Percentiles rank a stretch among this genome's conserved stretches.
Evolutionary conservation across 1,140 invertebrate genomes (phyloP).

Genomic region (Eueides isabella): DNA sequence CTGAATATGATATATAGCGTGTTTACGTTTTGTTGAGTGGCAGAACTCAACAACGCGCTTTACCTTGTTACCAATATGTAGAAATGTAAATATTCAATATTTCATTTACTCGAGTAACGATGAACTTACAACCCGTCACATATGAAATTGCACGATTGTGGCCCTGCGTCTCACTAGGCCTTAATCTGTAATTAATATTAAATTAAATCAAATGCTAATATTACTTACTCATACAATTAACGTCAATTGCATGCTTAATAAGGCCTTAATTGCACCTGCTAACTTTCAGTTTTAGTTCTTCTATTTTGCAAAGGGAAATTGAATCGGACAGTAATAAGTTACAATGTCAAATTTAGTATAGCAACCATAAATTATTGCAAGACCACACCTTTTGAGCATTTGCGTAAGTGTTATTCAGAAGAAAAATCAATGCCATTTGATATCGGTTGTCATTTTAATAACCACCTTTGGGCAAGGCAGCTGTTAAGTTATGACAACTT

Average conservation of each 20-base stretch:
- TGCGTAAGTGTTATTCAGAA: constrained; percentile 4
- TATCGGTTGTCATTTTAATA: constrained; percentile 12
- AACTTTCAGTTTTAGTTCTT: background rate
- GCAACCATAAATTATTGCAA: background rate
- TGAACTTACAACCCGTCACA: no score
- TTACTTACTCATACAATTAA: no score
- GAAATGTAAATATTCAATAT: no score
- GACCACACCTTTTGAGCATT: background rate
- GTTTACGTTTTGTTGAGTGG: no score
- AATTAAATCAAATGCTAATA: no score
- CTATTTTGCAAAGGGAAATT: background rate
- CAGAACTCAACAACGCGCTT: no score
- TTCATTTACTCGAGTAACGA: no score
- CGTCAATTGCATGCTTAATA: background rate
- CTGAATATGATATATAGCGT: no score
- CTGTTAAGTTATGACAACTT: background rate
- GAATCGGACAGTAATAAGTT: constrained; percentile 1
- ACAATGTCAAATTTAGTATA: background rate
- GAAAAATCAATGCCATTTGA: constrained; percentile 10
- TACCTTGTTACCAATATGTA: no score
- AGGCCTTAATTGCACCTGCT: background rate
- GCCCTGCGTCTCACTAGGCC: no score
- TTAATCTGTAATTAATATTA: no score
- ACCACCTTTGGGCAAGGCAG: background rate
- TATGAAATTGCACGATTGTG: no score